A percentile compares a stretch with the other conserved stretches of the same genome.
Conservation (phyloP, 2,113 vertebrate species). For the Talpa occidentalis region DNA sequence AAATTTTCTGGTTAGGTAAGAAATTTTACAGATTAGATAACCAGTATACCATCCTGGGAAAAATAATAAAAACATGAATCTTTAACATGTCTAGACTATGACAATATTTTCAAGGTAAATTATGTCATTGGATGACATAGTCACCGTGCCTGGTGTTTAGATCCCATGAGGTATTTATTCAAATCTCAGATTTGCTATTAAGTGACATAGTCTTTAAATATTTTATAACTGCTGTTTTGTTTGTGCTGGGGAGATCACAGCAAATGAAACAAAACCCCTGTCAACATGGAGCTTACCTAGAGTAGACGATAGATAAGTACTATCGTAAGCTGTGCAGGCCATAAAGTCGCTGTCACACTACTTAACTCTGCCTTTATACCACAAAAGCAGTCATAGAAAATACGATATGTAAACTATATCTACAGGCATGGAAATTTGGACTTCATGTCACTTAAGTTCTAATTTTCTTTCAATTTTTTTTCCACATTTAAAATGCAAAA, state of each 20-base stretch:
- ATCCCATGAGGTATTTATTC: neutral
- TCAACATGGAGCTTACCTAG: neutral
- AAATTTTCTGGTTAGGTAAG: neutral
- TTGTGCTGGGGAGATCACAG: neutral
- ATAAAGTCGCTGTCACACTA: neutral
- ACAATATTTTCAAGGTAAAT: slow-evolving; percentile 6
- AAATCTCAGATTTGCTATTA: neutral
- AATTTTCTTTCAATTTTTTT: neutral
- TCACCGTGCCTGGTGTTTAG: neutral
- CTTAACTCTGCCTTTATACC: neutral
- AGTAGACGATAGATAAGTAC: neutral
- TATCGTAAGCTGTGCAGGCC: neutral
- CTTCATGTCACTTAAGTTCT: neutral
- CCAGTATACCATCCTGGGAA: neutral
- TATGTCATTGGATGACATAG: neutral
- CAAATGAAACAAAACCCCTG: neutral
- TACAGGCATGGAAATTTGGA: neutral
- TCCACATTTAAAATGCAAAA: neutral
- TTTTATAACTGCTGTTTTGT: neutral
- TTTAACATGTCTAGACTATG: neutral
- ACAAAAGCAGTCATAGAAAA: fast-evolving
- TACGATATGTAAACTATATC: neutral
- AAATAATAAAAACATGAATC: neutral
- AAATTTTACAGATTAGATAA: neutral
- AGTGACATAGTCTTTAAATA: neutral